Evolutionary conservation across 2,888 invertebrate species (phyloP).

Genomic region (Eupithecia exiguata): DNA sequence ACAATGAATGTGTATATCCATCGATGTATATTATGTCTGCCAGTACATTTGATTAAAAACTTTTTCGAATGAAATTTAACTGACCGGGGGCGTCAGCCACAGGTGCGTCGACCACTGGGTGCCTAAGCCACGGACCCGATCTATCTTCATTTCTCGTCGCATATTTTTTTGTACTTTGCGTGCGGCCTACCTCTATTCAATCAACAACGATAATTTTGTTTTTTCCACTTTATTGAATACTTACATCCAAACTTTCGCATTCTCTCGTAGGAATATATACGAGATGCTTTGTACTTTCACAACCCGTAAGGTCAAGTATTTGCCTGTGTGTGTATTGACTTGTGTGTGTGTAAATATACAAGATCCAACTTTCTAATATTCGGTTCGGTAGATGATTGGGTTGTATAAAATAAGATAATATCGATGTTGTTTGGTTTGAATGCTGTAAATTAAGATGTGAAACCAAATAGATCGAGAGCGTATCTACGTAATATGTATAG

Average conservation of each 20-base stretch:
- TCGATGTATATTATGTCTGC: too few species aligned
- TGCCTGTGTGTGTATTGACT: slow-evolving; percentile 47
- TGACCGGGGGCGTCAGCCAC: too few species aligned
- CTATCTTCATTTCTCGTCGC: too few species aligned
- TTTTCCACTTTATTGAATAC: not conserved
- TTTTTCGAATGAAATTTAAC: too few species aligned
- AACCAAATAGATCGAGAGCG: too few species aligned
- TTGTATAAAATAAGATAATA: slow-evolving; percentile 28
- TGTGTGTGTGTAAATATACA: slow-evolving; percentile 52
- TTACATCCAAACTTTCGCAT: slow-evolving; percentile 2
- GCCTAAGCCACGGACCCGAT: too few species aligned
- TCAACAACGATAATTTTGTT: not conserved
- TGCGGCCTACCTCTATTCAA: not conserved
- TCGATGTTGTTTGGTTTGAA: slow-evolving; percentile 31
- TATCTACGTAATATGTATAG: too few species aligned
- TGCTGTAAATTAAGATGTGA: not conserved
- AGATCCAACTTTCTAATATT: slow-evolving; percentile 73
- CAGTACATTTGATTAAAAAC: too few species aligned
- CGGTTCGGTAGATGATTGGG: slow-evolving; percentile 48
- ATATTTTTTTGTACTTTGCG: not conserved
- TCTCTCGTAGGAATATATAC: not conserved
- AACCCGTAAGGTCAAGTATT: slow-evolving; percentile 70
- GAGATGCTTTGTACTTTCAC: slow-evolving; percentile 66
- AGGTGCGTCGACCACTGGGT: too few species aligned
- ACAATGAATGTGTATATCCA: too few species aligned